phyloP scores from a whole-genome alignment of 2,113 vertebrate genomes.

The Cyprinodon variegatus region DNA sequence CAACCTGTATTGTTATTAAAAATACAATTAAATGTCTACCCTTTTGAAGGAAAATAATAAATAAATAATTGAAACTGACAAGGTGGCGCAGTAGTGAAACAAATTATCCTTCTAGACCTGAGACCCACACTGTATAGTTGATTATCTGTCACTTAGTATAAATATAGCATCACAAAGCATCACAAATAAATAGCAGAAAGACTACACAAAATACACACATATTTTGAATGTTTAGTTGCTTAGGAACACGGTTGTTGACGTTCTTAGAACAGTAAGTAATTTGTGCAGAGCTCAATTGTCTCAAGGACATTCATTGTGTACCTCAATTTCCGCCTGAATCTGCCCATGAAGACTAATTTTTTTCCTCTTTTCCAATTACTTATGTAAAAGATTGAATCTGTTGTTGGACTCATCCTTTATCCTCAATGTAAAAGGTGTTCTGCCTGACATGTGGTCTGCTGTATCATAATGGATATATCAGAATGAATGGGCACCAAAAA shows the following conservation, averaged over 20 bases:
- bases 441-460: background rate
- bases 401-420: background rate
- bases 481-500: background rate
- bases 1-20: background rate
- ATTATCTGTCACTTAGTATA: background rate
- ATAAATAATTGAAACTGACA: constrained; percentile 2
- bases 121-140: background rate
- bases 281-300: constrained; percentile 8
- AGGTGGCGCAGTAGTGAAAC: background rate
- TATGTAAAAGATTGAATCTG: background rate
- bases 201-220: background rate
- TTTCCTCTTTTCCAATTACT: background rate
- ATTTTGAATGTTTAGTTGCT: background rate
- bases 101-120: background rate
- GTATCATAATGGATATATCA: background rate
- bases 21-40: background rate
- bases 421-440: background rate
- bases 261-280: constrained; percentile 4
- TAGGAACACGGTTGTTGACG: constrained; percentile 1
- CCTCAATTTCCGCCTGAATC: constrained; percentile 10
- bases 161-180: background rate
- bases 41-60: background rate
- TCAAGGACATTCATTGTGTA: constrained; percentile 8
- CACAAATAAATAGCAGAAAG: background rate
- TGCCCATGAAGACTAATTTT: constrained; percentile 7